phyloP scores from a whole-genome alignment of 2,797 vertebrate genomes.

The Ispidina lecontei region DNA sequence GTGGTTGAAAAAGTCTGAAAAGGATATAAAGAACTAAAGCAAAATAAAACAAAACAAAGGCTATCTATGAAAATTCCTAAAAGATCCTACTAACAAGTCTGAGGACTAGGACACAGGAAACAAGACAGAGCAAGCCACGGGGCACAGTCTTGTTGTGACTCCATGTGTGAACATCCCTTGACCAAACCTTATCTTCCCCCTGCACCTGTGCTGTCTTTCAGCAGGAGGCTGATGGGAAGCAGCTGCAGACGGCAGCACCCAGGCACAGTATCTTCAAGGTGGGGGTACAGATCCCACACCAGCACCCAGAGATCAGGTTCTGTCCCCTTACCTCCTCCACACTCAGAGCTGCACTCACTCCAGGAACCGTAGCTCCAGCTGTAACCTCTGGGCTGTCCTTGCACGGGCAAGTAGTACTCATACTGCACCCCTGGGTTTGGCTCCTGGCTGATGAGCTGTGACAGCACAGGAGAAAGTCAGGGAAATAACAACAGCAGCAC shows the following conservation, averaged over 20 bases:
- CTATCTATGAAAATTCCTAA: neutral
- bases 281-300: neutral
- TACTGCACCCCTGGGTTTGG: constrained; percentile 88
- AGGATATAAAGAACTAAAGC: neutral
- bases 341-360: constrained; percentile 89
- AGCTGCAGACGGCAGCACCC: constrained; percentile 37
- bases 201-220: neutral
- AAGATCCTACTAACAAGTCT: neutral
- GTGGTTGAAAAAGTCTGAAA: neutral
- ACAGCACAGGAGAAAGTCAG: neutral
- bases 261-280: neutral
- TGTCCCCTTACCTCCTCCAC: constrained; percentile 88
- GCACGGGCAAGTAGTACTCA: constrained; percentile 87
- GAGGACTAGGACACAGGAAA: neutral
- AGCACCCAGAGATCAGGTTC: neutral
- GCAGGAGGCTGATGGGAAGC: neutral
- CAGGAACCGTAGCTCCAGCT: constrained; percentile 94
- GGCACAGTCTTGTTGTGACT: neutral
- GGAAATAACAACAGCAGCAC: neutral
- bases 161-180: neutral
- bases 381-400: constrained; percentile 78
- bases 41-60: neutral
- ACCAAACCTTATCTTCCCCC: neutral
- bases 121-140: neutral
- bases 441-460: constrained; percentile 93